Base-by-base conservation (phyloP, 2,113 vertebrate species). In the Agelaius phoeniceus region DNA sequence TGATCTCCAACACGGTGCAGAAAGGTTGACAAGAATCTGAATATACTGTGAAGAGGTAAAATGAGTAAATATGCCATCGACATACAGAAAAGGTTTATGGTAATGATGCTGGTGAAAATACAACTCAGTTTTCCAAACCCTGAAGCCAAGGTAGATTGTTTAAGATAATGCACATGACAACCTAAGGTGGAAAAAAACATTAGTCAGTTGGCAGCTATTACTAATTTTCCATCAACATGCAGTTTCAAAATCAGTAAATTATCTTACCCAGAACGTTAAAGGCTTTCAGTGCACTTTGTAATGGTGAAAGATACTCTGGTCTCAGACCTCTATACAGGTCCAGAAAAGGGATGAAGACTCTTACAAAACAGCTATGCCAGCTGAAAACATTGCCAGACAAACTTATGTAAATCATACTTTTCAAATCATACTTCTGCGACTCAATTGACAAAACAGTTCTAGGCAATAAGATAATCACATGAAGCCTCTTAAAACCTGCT, bases 201-300 rank as follows among this genome's bases (percentile, higher is more conserved):
- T 19, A 80, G 51, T 93, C 68, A 88, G 39, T 39, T 79, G 57
- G 30, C 72, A 81, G 33, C 33, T 87, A 92, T 86, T 88, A 90
- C 48, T 90, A 88, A 88, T 80, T 81, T 75, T 71, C 59, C 51
- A 92, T 55, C 59, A 52, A 86, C 8, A 68, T 19, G 17, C 49
- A 44, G 21, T 92, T 74, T 86, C 39, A 58, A 92, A 90, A 76
- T 21, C 49, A 44, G 71, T 69, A 61, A 62, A 5, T 73, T 62
- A 54, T 76, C 49, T 88, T 59, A 89, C 33, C 5, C 22, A 48
- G 59, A 77, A 77, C 17, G 23, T 39, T 48, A 66, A 77, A 86
- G 31, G 46, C 33, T 80, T 96, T 66, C n/a, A 46, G 37, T 46
- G 41, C 33, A 77, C n/a, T 54, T 31, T 5, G 4, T 26, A 74